Percentiles rank a stretch among this genome's conserved stretches.
Evolutionary conservation across 2,888 invertebrate species (phyloP).

Genomic region (Aporophyla lueneburgensis): DNA sequence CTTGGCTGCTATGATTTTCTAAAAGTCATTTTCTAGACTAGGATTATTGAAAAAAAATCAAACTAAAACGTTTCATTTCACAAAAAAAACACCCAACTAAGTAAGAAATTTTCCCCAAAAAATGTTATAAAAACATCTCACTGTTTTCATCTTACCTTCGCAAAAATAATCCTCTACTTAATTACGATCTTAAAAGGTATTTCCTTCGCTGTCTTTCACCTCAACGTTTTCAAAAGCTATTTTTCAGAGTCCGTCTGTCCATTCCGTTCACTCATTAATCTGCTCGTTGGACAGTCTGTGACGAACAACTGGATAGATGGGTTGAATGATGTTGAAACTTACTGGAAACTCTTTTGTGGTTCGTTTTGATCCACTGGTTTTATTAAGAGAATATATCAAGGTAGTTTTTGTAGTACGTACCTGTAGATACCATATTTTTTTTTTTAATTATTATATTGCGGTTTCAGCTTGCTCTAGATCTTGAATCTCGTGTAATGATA

Average conservation of each 20-base stretch:
- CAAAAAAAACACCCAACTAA: background rate
- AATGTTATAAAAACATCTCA: conserved; percentile 13
- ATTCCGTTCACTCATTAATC: conserved; percentile 66
- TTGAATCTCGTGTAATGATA: background rate
- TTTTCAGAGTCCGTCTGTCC: conserved; percentile 68
- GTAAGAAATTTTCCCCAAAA: background rate
- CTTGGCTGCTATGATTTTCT: background rate
- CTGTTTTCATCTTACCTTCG: conserved; percentile 12
- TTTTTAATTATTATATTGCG: background rate
- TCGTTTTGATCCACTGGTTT: too few species aligned
- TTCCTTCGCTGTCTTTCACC: conserved; percentile 47
- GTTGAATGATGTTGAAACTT: conserved; percentile 40
- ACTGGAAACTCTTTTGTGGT: conserved; percentile 39
- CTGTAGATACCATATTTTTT: background rate
- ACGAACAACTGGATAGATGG: conserved; percentile 62
- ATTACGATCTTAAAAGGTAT: conserved; percentile 52
- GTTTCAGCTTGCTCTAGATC: background rate
- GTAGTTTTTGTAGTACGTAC: background rate
- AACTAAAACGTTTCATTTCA: background rate
- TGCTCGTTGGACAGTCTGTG: conserved; percentile 64
- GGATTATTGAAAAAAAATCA: background rate
- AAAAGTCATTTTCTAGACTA: too few species aligned
- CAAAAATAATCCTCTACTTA: conserved; percentile 48
- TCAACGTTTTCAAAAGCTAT: conserved; percentile 62
- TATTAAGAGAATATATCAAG: background rate